phyloP scores from a whole-genome alignment of 2,888 invertebrate species.

The Matsumyia berberina region DNA sequence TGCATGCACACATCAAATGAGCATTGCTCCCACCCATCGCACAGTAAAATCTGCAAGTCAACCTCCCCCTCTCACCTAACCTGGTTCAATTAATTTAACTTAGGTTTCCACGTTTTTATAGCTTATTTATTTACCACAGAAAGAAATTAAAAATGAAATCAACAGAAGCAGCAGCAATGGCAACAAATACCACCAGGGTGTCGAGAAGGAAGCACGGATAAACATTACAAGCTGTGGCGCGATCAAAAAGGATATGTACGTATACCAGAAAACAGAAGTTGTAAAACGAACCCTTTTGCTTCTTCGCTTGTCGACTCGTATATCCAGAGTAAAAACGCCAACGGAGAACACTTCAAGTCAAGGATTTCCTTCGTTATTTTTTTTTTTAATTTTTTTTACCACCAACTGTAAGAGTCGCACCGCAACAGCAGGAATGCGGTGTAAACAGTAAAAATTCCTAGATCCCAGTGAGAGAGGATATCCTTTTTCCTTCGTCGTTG shows the following conservation, averaged over 20 bases:
- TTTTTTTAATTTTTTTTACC: background rate
- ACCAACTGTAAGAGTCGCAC: slow-evolving; percentile 5
- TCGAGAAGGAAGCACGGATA: slow-evolving; percentile 24
- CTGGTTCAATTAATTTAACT: slow-evolving; percentile 50
- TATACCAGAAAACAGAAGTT: slow-evolving; percentile 30
- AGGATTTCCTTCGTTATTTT: slow-evolving; percentile 20
- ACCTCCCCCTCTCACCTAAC: background rate
- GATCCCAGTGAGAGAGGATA: slow-evolving; percentile 26
- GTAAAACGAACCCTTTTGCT: slow-evolving; percentile 50
- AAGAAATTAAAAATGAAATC: slow-evolving; percentile 60
- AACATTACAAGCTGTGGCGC: slow-evolving; percentile 36
- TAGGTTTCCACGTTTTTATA: slow-evolving; percentile 39
- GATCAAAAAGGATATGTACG: slow-evolving; percentile 34
- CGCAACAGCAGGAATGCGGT: slow-evolving; percentile 44
- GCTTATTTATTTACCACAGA: slow-evolving; percentile 64
- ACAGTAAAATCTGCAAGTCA: slow-evolving; percentile 11
- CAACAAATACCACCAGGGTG: slow-evolving; percentile 25
- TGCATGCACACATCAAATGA: background rate
- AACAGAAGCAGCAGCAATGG: slow-evolving; percentile 20
- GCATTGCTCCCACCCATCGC: background rate
- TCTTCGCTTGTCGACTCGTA: slow-evolving; percentile 43
- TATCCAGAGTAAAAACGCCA: slow-evolving; percentile 39
- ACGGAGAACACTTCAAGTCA: slow-evolving; percentile 46
- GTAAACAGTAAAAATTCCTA: slow-evolving; percentile 47
- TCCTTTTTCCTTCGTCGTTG: slow-evolving; percentile 2